Conservation (phyloP, 2,113 vertebrate genomes). For the Notiomystis cincta region DNA sequence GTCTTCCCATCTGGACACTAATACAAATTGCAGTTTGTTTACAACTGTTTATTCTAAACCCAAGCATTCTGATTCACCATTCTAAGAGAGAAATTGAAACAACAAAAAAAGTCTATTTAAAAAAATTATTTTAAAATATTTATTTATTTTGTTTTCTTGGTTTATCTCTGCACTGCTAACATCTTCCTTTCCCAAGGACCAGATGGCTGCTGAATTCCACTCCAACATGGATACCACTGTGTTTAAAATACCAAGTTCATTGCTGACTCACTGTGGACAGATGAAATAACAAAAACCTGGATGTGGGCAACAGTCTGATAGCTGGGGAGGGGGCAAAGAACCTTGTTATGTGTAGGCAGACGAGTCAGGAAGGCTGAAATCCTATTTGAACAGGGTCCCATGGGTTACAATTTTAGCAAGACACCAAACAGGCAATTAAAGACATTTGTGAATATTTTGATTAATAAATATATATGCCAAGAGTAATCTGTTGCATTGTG, state of each 20-base stretch:
- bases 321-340: not conserved
- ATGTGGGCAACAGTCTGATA: not conserved
- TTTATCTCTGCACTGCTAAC: not conserved
- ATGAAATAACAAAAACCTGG: not conserved
- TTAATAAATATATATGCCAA: not conserved
- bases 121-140: not conserved
- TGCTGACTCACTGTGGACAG: not conserved
- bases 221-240: not conserved
- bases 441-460: not conserved
- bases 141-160: not conserved
- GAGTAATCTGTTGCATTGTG: not conserved
- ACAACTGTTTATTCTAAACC: not conserved
- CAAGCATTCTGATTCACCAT: not conserved
- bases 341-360: not conserved
- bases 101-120: fast-evolving
- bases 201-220: not conserved
- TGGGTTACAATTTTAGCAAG: not conserved
- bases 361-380: not conserved
- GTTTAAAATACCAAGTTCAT: not conserved
- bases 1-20: not conserved
- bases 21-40: not conserved
- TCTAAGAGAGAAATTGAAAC: not conserved
- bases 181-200: not conserved
- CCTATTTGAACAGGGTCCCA: not conserved
- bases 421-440: not conserved